These are phyloP conservation scores for Eupsittula cactorum DNA, from an alignment of 2,113 vertebrate genomes.

Conservation along the genomic window DNA sequence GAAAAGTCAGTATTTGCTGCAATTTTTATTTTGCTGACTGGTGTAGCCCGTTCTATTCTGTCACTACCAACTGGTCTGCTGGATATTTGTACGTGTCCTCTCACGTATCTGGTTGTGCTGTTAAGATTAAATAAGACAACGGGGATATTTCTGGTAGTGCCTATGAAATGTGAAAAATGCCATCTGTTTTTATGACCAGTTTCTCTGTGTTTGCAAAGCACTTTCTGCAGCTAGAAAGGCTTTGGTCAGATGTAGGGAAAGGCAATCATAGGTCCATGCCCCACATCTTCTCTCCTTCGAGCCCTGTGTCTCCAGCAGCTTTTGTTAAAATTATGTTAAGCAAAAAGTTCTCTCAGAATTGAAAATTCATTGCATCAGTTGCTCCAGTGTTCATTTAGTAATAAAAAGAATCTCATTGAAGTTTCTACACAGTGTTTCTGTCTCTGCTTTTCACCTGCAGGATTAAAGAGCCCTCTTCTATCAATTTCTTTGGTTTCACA, in stretches of 20 bases:
- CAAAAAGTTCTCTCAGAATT: background rate
- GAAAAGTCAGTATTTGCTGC: constrained; percentile 5
- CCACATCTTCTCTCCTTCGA: rapidly evolving
- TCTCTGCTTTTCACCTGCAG: background rate
- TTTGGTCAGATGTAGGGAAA: background rate
- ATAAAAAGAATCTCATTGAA: background rate
- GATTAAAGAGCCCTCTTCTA: background rate
- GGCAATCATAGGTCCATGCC: background rate
- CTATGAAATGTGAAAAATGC: background rate
- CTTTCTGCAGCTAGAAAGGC: background rate
- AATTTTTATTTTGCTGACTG: background rate
- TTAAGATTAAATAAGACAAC: rapidly evolving
- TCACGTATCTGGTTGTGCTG: background rate
- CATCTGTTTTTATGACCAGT: background rate
- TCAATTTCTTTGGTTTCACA: background rate
- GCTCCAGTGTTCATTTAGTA: background rate
- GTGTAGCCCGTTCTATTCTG: background rate
- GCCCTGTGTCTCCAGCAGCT: rapidly evolving
- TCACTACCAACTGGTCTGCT: background rate
- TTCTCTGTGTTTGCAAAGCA: background rate
- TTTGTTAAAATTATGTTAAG: background rate
- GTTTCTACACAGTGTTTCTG: background rate
- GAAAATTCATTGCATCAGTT: background rate
- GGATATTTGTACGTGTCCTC: background rate
- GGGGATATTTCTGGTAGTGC: background rate